Conservation (phyloP, 2,888 invertebrate genomes). For the Homarus gammarus region DNA sequence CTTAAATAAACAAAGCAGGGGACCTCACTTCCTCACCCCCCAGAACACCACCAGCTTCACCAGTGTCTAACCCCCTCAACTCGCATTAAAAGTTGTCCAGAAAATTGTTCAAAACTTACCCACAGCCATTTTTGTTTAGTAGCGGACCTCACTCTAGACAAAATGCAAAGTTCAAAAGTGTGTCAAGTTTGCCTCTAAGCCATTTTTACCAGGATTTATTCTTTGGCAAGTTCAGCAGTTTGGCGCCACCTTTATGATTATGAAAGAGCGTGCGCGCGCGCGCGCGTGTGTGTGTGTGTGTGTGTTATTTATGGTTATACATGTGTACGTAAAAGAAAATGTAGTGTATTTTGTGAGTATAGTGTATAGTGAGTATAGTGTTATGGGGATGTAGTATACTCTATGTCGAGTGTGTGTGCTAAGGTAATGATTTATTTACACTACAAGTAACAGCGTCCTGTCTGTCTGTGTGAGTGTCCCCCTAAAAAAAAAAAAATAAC, state of each 20-base stretch:
- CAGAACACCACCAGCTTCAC: no score
- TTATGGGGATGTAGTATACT: no score
- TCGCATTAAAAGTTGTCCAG: neutral
- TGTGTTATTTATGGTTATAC: no score
- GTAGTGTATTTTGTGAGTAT: neutral
- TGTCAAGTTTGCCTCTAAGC: constrained; percentile 2
- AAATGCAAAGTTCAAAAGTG: constrained; percentile 1
- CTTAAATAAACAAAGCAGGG: no score
- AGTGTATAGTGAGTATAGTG: no score
- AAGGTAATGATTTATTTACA: no score
- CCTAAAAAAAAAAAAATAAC: no score
- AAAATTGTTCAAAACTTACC: constrained; percentile 2
- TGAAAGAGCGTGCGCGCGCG: neutral
- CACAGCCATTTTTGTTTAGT: neutral
- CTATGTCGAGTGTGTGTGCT: no score
- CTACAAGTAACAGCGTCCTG: no score
- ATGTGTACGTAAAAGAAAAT: no score
- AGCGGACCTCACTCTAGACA: neutral
- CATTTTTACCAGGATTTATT: constrained; percentile 5
- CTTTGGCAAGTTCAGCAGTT: neutral
- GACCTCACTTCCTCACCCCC: no score
- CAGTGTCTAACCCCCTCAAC: neutral
- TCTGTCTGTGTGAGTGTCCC: no score
- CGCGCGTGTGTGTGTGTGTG: neutral
- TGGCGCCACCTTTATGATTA: neutral